Evolutionary conservation across 2,888 invertebrate species (phyloP).

Genomic region (Pterostichus madidus): DNA sequence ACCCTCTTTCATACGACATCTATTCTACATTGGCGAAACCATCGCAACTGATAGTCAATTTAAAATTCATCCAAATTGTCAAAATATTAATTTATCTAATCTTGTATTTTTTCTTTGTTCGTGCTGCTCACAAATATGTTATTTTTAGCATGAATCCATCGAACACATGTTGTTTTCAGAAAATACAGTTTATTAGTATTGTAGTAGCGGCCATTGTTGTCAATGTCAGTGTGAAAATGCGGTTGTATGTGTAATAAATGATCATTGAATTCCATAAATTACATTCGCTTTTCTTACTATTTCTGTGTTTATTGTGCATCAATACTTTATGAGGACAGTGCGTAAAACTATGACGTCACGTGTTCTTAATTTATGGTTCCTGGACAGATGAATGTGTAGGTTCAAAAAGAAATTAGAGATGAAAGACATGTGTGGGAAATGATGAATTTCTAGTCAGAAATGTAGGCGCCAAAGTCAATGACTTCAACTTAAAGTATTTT

Average conservation of each 20-base stretch:
- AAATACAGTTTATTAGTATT: constrained; percentile 16
- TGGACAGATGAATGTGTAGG: not conserved
- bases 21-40: too few species aligned
- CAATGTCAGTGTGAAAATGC: not conserved
- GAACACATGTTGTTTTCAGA: constrained; percentile 32
- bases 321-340: constrained; percentile 15
- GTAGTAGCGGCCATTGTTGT: not conserved
- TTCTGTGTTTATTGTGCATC: constrained; percentile 27
- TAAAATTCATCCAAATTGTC: too few species aligned
- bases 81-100: too few species aligned
- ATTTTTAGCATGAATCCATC: not conserved
- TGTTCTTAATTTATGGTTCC: not conserved
- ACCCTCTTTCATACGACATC: too few species aligned
- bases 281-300: constrained; percentile 15
- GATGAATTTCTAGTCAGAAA: not conserved
- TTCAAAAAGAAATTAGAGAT: constrained; percentile 1
- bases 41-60: too few species aligned
- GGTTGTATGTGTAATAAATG: not conserved
- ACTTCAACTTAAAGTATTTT: too few species aligned
- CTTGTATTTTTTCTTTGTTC: too few species aligned
- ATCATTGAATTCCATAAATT: constrained; percentile 16
- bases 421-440: not conserved
- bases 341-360: constrained; percentile 19
- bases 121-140: too few species aligned
- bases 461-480: too few species aligned